Evolutionary conservation across 2,797 vertebrate species (phyloP), one percentile per base, ranked within the genome.

Genomic region (Macrochelys suwanniensis): DNA sequence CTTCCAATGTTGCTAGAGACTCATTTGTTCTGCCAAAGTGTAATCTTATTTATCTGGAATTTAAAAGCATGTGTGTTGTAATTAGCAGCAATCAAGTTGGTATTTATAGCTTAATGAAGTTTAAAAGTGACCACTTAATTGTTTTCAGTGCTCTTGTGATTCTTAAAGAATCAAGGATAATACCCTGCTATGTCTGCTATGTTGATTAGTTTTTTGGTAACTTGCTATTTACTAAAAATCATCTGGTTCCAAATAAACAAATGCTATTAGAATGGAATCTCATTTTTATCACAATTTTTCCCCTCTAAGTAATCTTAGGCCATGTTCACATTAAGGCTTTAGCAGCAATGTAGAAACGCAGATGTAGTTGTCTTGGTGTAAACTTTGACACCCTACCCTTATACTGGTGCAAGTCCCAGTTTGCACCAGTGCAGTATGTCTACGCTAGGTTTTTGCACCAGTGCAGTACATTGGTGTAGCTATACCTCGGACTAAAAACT

Each of bases 91-190:
- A 10, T 26, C 33, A 77, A 37, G 5, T 45, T 93, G 80, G 85
- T 93, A 87, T 87, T 93, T 96, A 80, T 93, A 88, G 93, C 79
- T 93, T 96, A 93, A 94, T 82, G 94, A 86, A 65, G 85, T 92
- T 89, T 88, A 89, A 95, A 96, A 87, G 74, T 86, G 89, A 84
- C 91, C 68, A 74, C 80, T 94, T 92, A 88, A 93, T 92, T 12
- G 28, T 68, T 89, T 92, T 59, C 79, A 76, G 56, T 74, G 61
- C 84, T 76, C 11, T 76, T 76, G 42, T 47, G 28, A 49, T 42
- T 45, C 50, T 89, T 87, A 74, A 91, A 84, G 77, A 85, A 80
- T 92, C 16, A 77, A 47, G 68, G 51, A 84, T 85, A 91, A 76
- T 51, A 15, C 17, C 65, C 87, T 42, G 37, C 37, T 82, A 80